A percentile compares a stretch with the other conserved stretches of the same genome.
Conservation (phyloP, 2,113 vertebrate genomes). For the Megaleporinus macrocephalus region DNA sequence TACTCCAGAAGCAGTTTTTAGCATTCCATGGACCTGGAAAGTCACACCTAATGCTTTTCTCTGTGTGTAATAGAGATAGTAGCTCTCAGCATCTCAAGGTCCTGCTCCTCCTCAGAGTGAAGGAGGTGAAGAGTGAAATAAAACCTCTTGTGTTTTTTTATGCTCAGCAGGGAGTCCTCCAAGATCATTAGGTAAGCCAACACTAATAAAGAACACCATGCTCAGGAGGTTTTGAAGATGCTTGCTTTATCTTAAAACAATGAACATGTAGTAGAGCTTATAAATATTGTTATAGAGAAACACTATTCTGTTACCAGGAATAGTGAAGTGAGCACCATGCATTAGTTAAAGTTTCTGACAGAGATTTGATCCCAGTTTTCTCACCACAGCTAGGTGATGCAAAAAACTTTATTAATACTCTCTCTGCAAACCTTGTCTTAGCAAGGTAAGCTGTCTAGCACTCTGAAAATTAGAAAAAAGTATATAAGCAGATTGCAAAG, state of each 20-base stretch:
- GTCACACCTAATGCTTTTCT: neutral
- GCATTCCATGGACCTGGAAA: neutral
- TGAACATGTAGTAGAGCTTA: neutral
- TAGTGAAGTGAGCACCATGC: too few species aligned
- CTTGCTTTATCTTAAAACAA: neutral
- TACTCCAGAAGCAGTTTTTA: neutral
- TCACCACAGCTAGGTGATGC: too few species aligned
- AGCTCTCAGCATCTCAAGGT: neutral
- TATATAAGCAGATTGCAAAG: too few species aligned
- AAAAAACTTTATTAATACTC: too few species aligned
- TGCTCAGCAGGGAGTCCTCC: constrained; percentile 6
- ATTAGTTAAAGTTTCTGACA: too few species aligned
- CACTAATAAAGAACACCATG: neutral
- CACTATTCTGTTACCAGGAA: too few species aligned
- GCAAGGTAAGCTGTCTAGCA: too few species aligned
- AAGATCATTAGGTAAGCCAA: neutral
- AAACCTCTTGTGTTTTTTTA: constrained; percentile 22
- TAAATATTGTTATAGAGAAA: too few species aligned
- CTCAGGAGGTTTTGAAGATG: neutral
- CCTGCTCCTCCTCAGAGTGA: neutral
- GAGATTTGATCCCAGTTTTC: too few species aligned
- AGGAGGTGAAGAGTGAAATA: neutral
- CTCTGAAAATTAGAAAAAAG: too few species aligned
- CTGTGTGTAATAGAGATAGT: neutral
- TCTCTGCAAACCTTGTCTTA: too few species aligned